phyloP scores from a whole-genome alignment of 1,140 invertebrate genomes.

The Theocolax elegans region DNA sequence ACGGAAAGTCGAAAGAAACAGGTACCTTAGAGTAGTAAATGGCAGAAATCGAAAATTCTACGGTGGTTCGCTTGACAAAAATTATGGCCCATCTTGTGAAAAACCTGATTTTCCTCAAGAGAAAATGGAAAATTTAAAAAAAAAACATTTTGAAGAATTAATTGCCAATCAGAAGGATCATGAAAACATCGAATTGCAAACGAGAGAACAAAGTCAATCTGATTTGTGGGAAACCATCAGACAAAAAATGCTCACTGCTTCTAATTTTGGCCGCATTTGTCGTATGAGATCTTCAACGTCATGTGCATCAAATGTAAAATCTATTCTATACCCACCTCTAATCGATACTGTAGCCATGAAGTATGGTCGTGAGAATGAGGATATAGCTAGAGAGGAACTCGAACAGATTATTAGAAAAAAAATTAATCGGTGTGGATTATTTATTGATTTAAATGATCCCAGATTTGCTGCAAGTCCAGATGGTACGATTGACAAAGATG shows the following conservation, averaged over 20 bases:
- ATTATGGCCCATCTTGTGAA: too few species aligned
- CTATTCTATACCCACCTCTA: constrained; percentile 45
- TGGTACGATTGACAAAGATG: constrained; percentile 11
- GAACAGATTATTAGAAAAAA: background rate
- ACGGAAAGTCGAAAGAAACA: too few species aligned
- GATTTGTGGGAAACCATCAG: constrained; percentile 50
- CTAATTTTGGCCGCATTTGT: constrained; percentile 55
- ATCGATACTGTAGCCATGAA: background rate
- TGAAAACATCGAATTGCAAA: constrained; percentile 46
- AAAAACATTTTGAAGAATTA: too few species aligned
- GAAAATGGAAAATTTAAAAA: background rate
- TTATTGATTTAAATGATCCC: background rate
- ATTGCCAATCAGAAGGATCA: too few species aligned
- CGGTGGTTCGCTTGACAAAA: too few species aligned
- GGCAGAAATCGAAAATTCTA: too few species aligned
- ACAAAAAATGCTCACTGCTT: constrained; percentile 52
- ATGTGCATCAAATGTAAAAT: constrained; percentile 47
- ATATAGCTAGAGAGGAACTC: background rate
- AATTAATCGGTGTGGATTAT: background rate
- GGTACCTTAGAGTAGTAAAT: too few species aligned
- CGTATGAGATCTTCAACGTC: constrained; percentile 45
- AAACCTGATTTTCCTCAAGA: constrained; percentile 24
- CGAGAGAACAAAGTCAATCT: constrained; percentile 46
- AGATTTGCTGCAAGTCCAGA: background rate
- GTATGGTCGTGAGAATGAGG: background rate